Evolutionary conservation across 2,888 invertebrate species (phyloP).

Genomic region (Heliconius charithonia): DNA sequence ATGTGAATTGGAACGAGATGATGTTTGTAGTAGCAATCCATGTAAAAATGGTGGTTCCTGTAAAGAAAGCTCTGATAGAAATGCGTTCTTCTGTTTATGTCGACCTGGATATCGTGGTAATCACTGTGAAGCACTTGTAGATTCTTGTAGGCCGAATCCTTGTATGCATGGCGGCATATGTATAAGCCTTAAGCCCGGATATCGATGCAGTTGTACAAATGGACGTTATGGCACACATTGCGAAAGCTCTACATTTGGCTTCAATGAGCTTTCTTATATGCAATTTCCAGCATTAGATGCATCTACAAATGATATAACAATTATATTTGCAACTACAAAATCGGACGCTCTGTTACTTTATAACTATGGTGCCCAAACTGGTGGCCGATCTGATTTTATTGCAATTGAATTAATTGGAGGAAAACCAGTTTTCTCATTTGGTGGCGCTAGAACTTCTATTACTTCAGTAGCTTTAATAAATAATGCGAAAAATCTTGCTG

Average conservation of each 20-base stretch:
- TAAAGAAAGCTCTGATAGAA: conserved; percentile 93
- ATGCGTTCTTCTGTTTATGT: conserved; percentile 95
- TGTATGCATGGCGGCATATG: conserved; percentile 95
- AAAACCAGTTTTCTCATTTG: conserved; percentile 94
- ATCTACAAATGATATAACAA: conserved; percentile 94
- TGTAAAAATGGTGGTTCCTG: conserved; percentile 97
- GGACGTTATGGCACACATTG: conserved; percentile 96
- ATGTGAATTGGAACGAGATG: conserved; percentile 92
- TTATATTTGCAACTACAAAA: conserved; percentile 95
- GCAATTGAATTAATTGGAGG: conserved; percentile 94
- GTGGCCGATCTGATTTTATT: conserved; percentile 95
- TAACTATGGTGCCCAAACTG: conserved; percentile 94
- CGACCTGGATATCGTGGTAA: conserved; percentile 95
- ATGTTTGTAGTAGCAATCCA: conserved; percentile 92
- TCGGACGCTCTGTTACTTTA: conserved; percentile 94
- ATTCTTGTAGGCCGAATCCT: conserved; percentile 96
- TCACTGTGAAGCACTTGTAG: conserved; percentile 93
- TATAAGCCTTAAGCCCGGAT: conserved; percentile 93
- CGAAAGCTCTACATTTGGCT: conserved; percentile 95
- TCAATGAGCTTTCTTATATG: conserved; percentile 95
- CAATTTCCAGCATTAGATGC: conserved; percentile 93
- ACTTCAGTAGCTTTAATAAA: conserved; percentile 89
- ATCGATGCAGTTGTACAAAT: conserved; percentile 92
- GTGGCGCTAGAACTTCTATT: conserved; percentile 94
- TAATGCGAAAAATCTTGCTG: conserved; percentile 87